Evolutionary conservation across 2,797 vertebrate species (phyloP).

Genomic region (Tolypeutes matacus): DNA sequence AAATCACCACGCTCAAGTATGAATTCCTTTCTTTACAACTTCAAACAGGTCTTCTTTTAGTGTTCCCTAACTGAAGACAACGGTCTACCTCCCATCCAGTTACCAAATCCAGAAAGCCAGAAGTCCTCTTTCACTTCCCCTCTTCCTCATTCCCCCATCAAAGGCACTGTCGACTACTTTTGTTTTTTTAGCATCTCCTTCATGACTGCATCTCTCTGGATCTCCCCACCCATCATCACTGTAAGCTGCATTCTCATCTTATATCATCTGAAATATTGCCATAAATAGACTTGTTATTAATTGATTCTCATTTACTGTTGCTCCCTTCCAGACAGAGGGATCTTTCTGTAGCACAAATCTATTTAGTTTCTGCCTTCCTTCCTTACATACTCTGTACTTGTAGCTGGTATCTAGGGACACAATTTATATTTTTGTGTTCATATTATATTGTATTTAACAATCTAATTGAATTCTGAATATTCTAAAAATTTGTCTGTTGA

Average conservation of each 20-base stretch:
- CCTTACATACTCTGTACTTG: no score
- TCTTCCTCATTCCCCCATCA: not conserved
- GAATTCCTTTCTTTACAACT: not conserved
- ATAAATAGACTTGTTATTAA: not conserved
- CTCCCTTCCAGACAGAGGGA: no score
- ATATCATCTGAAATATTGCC: not conserved
- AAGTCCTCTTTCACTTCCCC: not conserved
- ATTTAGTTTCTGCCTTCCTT: no score
- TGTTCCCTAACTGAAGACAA: not conserved
- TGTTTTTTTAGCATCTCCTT: not conserved
- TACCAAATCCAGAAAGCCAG: not conserved
- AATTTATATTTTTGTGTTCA: no score
- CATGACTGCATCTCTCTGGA: not conserved
- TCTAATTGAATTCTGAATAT: no score
- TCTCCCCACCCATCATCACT: not conserved
- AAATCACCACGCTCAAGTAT: not conserved
- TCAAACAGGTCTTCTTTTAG: not conserved
- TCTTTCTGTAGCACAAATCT: no score
- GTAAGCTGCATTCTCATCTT: no score
- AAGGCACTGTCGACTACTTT: not conserved
- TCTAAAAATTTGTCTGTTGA: no score
- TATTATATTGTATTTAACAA: no score
- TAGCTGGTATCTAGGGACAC: no score
- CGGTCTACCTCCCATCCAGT: rapidly evolving
- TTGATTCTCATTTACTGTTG: not conserved